Evolutionary conservation across 2,888 invertebrate genomes (phyloP).

Genomic region (Patella caerulea): DNA sequence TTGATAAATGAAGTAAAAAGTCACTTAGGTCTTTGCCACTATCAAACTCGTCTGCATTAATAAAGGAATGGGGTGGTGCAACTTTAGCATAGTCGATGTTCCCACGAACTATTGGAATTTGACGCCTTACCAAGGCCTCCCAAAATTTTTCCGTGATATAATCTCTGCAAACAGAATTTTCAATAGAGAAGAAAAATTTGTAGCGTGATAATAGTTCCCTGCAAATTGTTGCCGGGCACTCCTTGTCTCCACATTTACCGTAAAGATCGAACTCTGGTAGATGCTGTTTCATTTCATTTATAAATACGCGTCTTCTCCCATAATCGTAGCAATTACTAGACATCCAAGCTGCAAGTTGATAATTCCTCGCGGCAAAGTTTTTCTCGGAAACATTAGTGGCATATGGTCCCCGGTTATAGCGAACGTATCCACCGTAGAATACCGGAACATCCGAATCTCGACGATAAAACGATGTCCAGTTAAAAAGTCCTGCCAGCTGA

Average conservation of each 20-base stretch:
- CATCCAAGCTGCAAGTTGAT: conserved; percentile 42
- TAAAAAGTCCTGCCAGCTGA: conserved; percentile 46
- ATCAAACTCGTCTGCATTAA: conserved; percentile 45
- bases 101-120: conserved; percentile 56
- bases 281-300: conserved; percentile 26
- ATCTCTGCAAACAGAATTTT: conserved; percentile 53
- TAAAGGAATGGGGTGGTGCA: conserved; percentile 36
- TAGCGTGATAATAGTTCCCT: conserved; percentile 40
- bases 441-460: conserved; percentile 49
- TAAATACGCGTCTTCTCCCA: conserved; percentile 33
- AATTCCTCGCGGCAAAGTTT: conserved; percentile 33
- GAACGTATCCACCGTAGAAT: conserved; percentile 42
- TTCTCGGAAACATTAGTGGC: conserved; percentile 17
- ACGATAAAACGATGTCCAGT: conserved; percentile 57
- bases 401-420: conserved; percentile 26
- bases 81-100: conserved; percentile 35
- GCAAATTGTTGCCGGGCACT: conserved; percentile 38
- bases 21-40: conserved; percentile 32
- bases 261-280: conserved; percentile 40
- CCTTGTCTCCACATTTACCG: conserved; percentile 47
- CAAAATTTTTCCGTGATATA: conserved; percentile 60
- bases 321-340: conserved; percentile 44
- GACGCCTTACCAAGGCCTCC: conserved; percentile 41
- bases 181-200: conserved; percentile 55
- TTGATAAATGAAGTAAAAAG: conserved; percentile 40